Evolutionary conservation across 1,140 invertebrate species (phyloP), one percentile per base, ranked within the genome.

Genomic region (Drosophila asahinai): DNA sequence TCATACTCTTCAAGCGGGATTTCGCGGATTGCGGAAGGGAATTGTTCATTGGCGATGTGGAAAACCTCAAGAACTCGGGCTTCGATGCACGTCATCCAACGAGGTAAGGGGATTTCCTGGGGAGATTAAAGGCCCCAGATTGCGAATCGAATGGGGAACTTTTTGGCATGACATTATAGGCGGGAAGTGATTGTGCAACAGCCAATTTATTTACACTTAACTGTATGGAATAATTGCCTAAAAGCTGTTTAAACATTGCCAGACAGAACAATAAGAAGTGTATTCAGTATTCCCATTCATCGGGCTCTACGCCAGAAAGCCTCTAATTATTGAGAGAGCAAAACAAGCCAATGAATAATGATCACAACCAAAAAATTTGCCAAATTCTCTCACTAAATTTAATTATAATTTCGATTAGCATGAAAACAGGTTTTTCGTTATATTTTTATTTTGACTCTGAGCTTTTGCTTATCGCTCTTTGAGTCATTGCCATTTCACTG

Each of bases 31-130:
- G 91, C 48, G 91, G 91, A 49, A 78, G 75, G 9, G 91, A 92
- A 68, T 66, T 92, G 14, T 66, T 80, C 12, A 45, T 82, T 7
- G 81, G 79, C 27, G 83, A 91, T 75, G 67, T 80, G 63, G 81
- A 84, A 43, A 77, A 74, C 9, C 61, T 92, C n/a, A 70, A 65
- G 12, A 72, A 59, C 36, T 92, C 91, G 14, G 84, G 86, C 25
- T 92, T 92, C 54, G 72, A 92, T 83, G 79, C 89, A 58, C 77
- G 83, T 76, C 91, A 92, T 78, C 91, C 71, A 40, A 92, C 91
- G 4, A 80, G 91, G 91, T 92, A 65, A 79, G 48, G 47, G 43
- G 14, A 47, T 70, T 64, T 48, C 30, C 64, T 64, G 43, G 25
- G 25, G 8, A 42, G 59, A 81, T 72, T 65, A 77, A 45, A 17